Conservation (phyloP, 2,888 invertebrate genomes). For the Caenorhabditis panamensis region DNA sequence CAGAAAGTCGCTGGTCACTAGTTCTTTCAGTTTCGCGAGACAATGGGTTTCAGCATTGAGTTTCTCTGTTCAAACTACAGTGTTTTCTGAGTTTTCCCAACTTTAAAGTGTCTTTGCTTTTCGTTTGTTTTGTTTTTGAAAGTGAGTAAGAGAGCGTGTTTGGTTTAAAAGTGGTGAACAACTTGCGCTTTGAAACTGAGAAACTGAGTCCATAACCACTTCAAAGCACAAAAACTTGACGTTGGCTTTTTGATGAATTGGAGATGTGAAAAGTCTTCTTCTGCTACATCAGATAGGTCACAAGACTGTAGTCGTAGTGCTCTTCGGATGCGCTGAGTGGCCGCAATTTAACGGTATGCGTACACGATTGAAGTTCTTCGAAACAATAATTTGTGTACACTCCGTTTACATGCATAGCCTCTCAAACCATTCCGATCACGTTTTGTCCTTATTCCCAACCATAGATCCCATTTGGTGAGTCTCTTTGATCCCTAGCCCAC, state of each 20-base stretch:
- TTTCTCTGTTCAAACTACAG: neutral
- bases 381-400: constrained; percentile 30
- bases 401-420: constrained; percentile 5
- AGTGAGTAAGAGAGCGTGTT: constrained; percentile 2
- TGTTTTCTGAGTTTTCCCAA: neutral
- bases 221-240: neutral
- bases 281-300: neutral
- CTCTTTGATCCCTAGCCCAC: neutral
- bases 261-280: neutral
- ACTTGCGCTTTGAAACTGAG: constrained; percentile 2
- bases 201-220: neutral
- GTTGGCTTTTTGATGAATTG: neutral
- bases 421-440: constrained; percentile 22
- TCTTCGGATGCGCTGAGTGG: constrained; percentile 14
- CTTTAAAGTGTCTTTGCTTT: neutral
- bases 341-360: constrained; percentile 10
- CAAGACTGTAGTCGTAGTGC: neutral
- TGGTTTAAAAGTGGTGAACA: neutral
- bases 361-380: constrained; percentile 20
- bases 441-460: constrained; percentile 1
- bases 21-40: neutral
- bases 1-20: neutral
- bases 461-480: neutral
- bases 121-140: neutral
- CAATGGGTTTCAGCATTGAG: neutral